Percentiles rank a stretch among this genome's conserved stretches.
Evolutionary conservation across 2,797 vertebrate genomes (phyloP).

Genomic region (Leptodactylus fallax): DNA sequence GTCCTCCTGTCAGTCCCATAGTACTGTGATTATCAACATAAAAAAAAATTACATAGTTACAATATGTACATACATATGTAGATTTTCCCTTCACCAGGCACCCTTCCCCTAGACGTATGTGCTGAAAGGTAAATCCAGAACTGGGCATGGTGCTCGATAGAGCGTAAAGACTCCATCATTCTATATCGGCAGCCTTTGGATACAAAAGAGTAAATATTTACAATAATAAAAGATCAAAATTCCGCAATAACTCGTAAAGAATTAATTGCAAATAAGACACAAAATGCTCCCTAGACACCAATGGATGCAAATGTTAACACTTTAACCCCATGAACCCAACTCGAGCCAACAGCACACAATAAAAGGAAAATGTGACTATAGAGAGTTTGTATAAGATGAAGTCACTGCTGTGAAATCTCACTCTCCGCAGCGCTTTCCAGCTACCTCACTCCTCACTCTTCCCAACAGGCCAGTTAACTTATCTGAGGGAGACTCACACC

Average conservation of each 20-base stretch:
- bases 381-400: slow-evolving; percentile 46
- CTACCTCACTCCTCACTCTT: slow-evolving; percentile 55
- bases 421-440: slow-evolving; percentile 45
- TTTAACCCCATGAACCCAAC: slow-evolving; percentile 2
- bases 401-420: slow-evolving; percentile 60
- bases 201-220: not conserved
- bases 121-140: not conserved
- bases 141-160: not conserved
- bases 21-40: too few relatives aligned
- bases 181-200: not conserved
- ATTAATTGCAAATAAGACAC: not conserved
- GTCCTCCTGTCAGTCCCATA: not conserved
- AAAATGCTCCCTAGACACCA: not conserved
- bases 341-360: not conserved
- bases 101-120: not conserved
- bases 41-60: too few relatives aligned
- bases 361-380: slow-evolving; percentile 44
- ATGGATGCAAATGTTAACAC: slow-evolving; percentile 1
- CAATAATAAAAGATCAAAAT: not conserved
- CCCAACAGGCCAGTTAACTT: slow-evolving; percentile 62
- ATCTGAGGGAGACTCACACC: slow-evolving; percentile 58
- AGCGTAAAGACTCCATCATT: not conserved
- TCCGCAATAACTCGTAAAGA: not conserved
- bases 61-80: not conserved
- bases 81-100: not conserved